These are phyloP conservation scores for Eilema sororculum DNA, from an alignment of 2,888 invertebrate genomes.

Conservation along the genomic window DNA sequence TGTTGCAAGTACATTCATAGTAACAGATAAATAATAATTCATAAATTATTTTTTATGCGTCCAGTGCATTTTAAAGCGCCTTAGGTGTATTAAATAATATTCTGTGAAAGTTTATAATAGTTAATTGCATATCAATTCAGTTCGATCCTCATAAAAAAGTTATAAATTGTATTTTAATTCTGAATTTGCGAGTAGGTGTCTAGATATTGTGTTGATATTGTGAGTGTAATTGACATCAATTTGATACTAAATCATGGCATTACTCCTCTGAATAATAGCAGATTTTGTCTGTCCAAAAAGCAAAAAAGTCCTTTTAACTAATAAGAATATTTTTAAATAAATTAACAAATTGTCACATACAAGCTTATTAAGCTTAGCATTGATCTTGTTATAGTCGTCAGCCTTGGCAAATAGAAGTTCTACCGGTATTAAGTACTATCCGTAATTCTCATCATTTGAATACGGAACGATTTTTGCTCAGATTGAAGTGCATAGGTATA, in stretches of 20 bases:
- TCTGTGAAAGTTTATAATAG: no score
- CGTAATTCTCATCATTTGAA: background rate
- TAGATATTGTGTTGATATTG: no score
- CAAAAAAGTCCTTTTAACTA: background rate
- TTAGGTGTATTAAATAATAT: no score
- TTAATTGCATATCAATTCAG: no score
- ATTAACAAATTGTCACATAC: background rate
- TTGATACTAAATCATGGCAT: background rate
- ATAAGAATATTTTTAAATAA: background rate
- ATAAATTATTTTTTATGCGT: no score
- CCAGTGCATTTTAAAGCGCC: no score
- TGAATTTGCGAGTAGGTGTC: no score
- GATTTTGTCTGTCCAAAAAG: background rate
- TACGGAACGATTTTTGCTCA: background rate
- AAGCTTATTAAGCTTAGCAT: background rate
- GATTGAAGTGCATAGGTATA: no score
- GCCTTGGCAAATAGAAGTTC: background rate
- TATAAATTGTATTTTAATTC: no score
- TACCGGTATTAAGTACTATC: slow-evolving; percentile 1
- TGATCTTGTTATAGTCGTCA: background rate
- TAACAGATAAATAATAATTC: no score
- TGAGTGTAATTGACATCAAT: background rate
- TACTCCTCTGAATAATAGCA: background rate
- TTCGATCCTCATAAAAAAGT: no score
- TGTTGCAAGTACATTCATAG: no score